Evolutionary conservation across 1,140 invertebrate species (phyloP).

Genomic region (Battus philenor): DNA sequence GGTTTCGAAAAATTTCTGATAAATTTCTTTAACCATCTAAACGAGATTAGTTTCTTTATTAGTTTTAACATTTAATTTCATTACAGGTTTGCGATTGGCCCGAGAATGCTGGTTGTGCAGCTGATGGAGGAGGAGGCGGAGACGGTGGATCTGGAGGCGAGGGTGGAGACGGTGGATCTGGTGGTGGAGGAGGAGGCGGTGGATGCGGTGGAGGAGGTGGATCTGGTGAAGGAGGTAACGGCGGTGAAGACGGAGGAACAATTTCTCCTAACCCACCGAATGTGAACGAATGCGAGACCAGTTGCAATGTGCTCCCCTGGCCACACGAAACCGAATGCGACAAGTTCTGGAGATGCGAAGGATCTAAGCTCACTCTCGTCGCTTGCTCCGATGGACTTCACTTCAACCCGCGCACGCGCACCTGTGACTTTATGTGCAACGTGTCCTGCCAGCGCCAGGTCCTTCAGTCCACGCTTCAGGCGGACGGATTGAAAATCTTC

Average conservation of each 20-base stretch:
- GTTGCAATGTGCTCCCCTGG: conserved; percentile 47
- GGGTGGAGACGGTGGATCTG: neutral
- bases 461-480: conserved; percentile 22
- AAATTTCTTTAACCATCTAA: no score
- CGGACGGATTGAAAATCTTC: conserved; percentile 38
- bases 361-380: conserved; percentile 52
- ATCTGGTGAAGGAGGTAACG: neutral
- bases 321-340: conserved; percentile 74
- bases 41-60: no score
- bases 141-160: neutral
- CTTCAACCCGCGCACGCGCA: conserved; percentile 68
- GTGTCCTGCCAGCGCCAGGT: conserved; percentile 26
- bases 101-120: conserved; percentile 8
- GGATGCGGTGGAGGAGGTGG: neutral
- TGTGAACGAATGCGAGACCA: conserved; percentile 18
- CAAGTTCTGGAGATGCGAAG: conserved; percentile 77
- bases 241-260: neutral
- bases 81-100: conserved; percentile 22
- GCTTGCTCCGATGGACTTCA: conserved; percentile 75
- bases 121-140: neutral
- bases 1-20: no score
- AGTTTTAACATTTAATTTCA: no score
- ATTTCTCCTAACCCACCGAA: neutral
- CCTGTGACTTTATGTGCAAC: conserved; percentile 50
- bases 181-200: conserved; percentile 1